Percentiles rank a stretch among this genome's conserved stretches.
Evolutionary conservation across 23 tunicate genomes (phyloP).

Genomic region (Trididemnum nubilum): DNA sequence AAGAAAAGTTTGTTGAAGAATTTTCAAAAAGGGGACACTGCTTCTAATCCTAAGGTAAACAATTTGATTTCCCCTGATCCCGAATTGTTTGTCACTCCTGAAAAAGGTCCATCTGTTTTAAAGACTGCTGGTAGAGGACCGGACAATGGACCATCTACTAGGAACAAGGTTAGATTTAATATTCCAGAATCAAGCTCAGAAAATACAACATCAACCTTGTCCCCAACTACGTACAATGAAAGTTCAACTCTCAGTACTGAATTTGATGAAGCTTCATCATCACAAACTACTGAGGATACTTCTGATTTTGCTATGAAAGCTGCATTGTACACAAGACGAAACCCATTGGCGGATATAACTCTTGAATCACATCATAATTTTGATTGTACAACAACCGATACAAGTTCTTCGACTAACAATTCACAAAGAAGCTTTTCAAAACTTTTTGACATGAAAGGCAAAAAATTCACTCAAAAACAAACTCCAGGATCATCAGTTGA

Average conservation of each 20-base stretch:
- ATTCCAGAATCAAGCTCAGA: constrained; percentile 57
- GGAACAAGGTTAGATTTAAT: constrained; percentile 65
- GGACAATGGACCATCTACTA: constrained; percentile 9
- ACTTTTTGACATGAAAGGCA: constrained; percentile 47
- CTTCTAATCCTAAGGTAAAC: background rate
- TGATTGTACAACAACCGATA: constrained; percentile 12
- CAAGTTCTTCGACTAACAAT: background rate
- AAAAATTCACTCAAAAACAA: constrained; percentile 6
- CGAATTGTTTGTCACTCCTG: constrained; percentile 43
- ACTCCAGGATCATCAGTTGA: background rate
- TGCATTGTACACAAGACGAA: constrained; percentile 64
- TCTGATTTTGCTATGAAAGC: constrained; percentile 62
- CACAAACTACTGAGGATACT: constrained; percentile 39
- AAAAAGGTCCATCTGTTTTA: constrained; percentile 15
- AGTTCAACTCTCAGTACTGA: constrained; percentile 39
- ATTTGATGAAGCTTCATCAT: constrained; percentile 35
- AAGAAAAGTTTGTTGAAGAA: constrained; percentile 24
- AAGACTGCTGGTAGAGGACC: background rate
- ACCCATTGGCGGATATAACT: constrained; percentile 86
- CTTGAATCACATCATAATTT: constrained; percentile 24
- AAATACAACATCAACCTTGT: background rate
- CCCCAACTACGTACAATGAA: constrained; percentile 4
- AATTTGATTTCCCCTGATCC: constrained; percentile 9
- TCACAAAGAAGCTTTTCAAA: constrained; percentile 24
- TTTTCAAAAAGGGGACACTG: background rate